Evolutionary conservation across 1,140 invertebrate species (phyloP).

Genomic region (Heliconius hermathena): DNA sequence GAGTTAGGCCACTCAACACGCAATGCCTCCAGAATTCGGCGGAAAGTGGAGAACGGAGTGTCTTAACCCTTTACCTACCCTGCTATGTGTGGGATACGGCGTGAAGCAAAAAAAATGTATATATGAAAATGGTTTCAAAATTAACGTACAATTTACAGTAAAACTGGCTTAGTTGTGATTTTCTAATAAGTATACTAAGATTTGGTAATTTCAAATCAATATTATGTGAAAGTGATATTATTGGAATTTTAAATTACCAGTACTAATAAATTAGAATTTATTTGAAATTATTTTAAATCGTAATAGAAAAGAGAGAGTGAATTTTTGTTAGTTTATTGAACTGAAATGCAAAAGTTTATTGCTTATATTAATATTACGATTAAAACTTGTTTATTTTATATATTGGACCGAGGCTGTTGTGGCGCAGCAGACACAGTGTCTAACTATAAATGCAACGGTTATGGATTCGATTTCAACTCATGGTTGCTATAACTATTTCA

Average conservation of each 20-base stretch:
- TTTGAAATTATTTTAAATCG: neutral
- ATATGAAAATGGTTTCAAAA: neutral
- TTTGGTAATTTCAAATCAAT: neutral
- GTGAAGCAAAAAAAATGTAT: neutral
- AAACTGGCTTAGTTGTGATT: neutral
- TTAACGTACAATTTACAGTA: neutral
- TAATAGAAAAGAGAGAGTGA: neutral
- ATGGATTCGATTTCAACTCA: neutral
- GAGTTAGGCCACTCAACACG: too few relatives aligned
- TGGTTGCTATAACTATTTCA: neutral
- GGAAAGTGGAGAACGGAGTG: too few relatives aligned
- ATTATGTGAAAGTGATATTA: constrained; percentile 1
- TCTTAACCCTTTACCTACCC: too few relatives aligned
- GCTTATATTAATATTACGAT: neutral
- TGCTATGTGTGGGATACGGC: too few relatives aligned
- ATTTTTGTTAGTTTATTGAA: neutral
- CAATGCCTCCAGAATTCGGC: too few relatives aligned
- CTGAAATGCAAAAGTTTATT: neutral
- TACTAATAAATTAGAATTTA: neutral
- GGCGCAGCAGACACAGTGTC: too few relatives aligned
- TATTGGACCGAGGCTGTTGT: too few relatives aligned
- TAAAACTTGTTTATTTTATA: too few relatives aligned
- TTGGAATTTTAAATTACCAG: neutral
- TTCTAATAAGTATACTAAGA: neutral
- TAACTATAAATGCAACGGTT: neutral